A percentile compares a stretch with the other conserved stretches of the same genome.
phyloP scores from a whole-genome alignment of 2,888 invertebrate genomes.

The Dyspetes luteomarginatus region DNA sequence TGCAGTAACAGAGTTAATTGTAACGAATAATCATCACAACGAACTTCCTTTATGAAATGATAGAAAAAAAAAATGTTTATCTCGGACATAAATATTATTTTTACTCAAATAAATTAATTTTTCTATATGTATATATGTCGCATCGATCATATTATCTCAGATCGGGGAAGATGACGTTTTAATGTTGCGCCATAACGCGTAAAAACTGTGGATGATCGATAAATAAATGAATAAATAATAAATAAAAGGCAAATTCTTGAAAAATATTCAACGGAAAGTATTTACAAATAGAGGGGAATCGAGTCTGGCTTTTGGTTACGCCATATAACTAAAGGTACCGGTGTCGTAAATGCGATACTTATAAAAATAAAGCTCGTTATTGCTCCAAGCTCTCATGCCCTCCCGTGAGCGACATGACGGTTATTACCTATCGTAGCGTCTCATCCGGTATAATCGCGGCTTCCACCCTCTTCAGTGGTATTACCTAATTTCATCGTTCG shows the following conservation, averaged over 20 bases:
- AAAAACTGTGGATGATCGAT: no score
- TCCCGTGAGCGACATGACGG: not conserved
- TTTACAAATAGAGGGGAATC: constrained; percentile 2
- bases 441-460: constrained; percentile 48
- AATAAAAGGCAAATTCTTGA: not conserved
- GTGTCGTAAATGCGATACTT: constrained; percentile 35
- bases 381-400: not conserved
- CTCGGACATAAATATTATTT: no score
- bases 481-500: constrained; percentile 44
- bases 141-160: no score
- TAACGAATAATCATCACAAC: no score
- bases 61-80: no score
- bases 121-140: no score
- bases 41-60: no score
- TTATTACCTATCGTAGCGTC: constrained; percentile 23
- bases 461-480: constrained; percentile 44
- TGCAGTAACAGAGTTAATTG: no score
- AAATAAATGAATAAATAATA: no score
- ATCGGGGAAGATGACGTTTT: no score
- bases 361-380: constrained; percentile 11
- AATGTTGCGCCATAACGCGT: no score
- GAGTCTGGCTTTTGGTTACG: constrained; percentile 9
- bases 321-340: not conserved
- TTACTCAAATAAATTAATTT: no score
- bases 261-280: not conserved